Conservation (phyloP, 2,113 vertebrate species). For the Megaceryle torquata region DNA sequence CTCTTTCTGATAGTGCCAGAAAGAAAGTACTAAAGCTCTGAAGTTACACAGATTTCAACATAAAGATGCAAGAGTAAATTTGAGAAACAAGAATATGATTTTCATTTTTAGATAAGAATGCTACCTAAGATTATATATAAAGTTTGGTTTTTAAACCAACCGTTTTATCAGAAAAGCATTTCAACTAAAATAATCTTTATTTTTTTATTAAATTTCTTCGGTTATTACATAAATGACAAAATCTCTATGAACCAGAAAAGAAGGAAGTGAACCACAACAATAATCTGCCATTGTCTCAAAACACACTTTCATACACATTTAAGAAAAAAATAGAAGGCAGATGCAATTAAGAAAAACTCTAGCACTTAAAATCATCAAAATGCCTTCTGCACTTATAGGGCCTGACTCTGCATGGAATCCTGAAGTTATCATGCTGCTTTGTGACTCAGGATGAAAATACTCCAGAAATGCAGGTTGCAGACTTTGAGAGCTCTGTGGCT, state of each 20-base stretch:
- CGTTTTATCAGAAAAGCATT: not conserved
- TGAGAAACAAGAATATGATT: not conserved
- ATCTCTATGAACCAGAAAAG: not conserved
- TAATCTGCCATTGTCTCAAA: not conserved
- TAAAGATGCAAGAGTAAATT: not conserved
- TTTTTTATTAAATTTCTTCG: not conserved
- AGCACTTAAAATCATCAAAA: not conserved
- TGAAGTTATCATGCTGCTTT: fast-evolving
- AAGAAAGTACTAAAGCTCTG: not conserved
- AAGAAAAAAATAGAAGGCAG: not conserved
- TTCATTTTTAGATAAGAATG: not conserved
- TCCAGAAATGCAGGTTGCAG: fast-evolving
- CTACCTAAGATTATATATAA: not conserved
- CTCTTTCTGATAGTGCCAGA: not conserved
- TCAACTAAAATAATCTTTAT: not conserved
- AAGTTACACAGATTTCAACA: not conserved
- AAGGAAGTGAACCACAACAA: not conserved
- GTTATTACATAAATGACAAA: not conserved
- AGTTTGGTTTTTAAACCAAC: not conserved
- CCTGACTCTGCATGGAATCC: not conserved
- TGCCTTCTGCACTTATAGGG: not conserved
- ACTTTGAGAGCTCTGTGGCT: fast-evolving
- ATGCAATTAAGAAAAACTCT: not conserved
- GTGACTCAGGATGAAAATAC: fast-evolving
- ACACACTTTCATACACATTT: not conserved